Conservation (phyloP, 2,113 vertebrate species). For the Oncorhynchus kisutch region DNA sequence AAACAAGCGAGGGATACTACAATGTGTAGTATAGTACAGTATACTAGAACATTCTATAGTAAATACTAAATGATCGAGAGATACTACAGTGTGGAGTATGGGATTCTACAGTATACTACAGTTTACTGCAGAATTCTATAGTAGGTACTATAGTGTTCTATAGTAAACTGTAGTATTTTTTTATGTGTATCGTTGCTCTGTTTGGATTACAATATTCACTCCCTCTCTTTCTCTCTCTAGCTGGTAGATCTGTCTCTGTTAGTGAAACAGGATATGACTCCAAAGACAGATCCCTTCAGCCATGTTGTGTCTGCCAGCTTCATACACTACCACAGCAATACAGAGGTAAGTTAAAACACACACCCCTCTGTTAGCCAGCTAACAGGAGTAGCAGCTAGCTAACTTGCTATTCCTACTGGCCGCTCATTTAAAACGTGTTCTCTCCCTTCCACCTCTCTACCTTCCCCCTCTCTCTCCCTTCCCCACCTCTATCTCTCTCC, state of each 20-base stretch:
- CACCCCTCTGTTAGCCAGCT: neutral
- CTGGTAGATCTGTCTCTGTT: constrained; percentile 10
- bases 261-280: constrained; percentile 9
- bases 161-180: neutral
- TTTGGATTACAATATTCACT: neutral
- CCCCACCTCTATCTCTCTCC: no score
- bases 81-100: no score
- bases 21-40: no score
- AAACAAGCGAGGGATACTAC: neutral
- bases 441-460: neutral
- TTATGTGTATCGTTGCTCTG: no score
- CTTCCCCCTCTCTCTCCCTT: neutral
- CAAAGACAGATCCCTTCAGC: neutral
- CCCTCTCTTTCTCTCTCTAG: neutral
- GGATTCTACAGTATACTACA: neutral
- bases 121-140: neutral
- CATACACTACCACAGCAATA: constrained; percentile 2
- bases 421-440: neutral
- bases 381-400: no score
- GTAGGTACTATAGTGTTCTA: neutral
- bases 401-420: no score
- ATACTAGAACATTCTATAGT: no score
- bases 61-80: no score
- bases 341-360: neutral
- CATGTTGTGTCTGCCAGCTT: constrained; percentile 1